Evolutionary conservation across 2,888 invertebrate species (phyloP).

Genomic region (Standfussiana lucernea): DNA sequence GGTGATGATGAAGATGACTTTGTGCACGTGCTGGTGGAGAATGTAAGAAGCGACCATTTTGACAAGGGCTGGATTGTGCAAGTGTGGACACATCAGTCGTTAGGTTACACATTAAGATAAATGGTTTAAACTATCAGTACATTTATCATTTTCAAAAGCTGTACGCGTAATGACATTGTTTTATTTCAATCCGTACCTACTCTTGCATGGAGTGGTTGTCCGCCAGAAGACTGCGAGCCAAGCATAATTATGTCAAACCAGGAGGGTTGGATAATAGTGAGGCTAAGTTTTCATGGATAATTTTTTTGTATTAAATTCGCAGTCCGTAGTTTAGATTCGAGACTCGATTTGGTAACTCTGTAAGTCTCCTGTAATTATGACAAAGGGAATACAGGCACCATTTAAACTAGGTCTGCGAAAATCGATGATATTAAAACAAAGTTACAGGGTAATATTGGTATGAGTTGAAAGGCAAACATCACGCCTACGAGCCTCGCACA

Average conservation of each 20-base stretch:
- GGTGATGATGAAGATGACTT: not conserved
- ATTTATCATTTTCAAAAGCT: not conserved
- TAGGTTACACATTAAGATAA: too few relatives aligned
- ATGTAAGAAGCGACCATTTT: not conserved
- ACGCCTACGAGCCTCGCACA: not conserved
- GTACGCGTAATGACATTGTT: not conserved
- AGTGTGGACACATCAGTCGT: not conserved
- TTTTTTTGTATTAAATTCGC: not conserved
- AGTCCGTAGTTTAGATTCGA: not conserved
- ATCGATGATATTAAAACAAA: too few relatives aligned
- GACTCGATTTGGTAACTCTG: not conserved
- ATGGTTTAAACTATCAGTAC: too few relatives aligned
- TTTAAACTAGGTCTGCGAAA: not conserved
- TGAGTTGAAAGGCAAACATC: not conserved
- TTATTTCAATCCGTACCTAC: too few relatives aligned
- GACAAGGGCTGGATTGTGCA: not conserved
- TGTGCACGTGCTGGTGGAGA: not conserved
- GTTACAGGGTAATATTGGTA: too few relatives aligned
- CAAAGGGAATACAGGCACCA: not conserved
- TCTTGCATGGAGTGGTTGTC: not conserved
- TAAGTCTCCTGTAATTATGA: not conserved
- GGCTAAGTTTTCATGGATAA: not conserved
- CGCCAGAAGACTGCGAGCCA: not conserved
- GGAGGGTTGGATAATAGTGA: not conserved
- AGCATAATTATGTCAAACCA: not conserved